A percentile compares a stretch with the other conserved stretches of the same genome.
These are phyloP conservation scores for Drosophila koepferae DNA, from an alignment of 2,888 invertebrate species.

Conservation along the genomic window DNA sequence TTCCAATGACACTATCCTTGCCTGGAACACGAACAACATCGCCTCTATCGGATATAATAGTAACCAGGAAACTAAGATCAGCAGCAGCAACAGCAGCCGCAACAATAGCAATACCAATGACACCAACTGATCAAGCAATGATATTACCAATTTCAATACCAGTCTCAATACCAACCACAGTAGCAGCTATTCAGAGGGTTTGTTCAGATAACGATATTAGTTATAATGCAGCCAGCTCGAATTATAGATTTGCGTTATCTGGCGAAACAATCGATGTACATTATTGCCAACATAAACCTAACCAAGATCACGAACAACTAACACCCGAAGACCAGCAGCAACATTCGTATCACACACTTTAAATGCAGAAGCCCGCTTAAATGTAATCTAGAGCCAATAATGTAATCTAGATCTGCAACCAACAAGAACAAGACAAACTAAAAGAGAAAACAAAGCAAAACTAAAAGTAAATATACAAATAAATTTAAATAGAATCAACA, in stretches of 20 bases:
- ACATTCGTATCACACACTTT: constrained; percentile 63
- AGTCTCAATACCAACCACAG: constrained; percentile 54
- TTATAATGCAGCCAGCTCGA: constrained; percentile 44
- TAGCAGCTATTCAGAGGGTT: constrained; percentile 74
- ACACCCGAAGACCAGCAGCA: constrained; percentile 41
- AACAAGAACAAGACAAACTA: not conserved
- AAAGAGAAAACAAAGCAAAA: not conserved
- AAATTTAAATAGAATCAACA: constrained; percentile 22
- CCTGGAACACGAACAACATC: constrained; percentile 64
- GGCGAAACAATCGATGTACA: constrained; percentile 18
- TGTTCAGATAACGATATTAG: constrained; percentile 80
- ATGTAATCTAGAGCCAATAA: constrained; percentile 12
- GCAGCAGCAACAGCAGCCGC: constrained; percentile 13
- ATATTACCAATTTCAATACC: constrained; percentile 29
- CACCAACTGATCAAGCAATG: constrained; percentile 41
- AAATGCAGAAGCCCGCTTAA: constrained; percentile 34
- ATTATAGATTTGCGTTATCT: constrained; percentile 22
- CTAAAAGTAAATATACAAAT: not conserved
- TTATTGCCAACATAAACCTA: constrained; percentile 22
- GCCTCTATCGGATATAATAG: constrained; percentile 56
- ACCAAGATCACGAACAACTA: constrained; percentile 16
- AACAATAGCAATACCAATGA: constrained; percentile 26
- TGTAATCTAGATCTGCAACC: not conserved
- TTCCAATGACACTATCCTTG: constrained; percentile 51
- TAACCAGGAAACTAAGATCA: constrained; percentile 14